A percentile compares a stretch with the other conserved stretches of the same genome.
phyloP scores from a whole-genome alignment of 2,888 invertebrate genomes.

The Synanthedon myopaeformis region DNA sequence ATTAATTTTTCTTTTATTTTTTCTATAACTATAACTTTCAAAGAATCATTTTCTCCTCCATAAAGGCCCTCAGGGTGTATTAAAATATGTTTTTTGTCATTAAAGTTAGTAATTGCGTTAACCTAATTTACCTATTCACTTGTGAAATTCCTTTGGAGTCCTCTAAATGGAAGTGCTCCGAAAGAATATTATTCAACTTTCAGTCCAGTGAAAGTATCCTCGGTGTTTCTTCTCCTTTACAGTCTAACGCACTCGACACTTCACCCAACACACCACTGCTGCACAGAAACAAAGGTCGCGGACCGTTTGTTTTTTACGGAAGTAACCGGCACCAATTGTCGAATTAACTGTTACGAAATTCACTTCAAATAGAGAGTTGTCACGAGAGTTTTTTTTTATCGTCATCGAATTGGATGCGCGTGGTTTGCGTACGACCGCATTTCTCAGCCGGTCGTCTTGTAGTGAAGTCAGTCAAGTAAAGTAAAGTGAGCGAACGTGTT shows the following conservation, averaged over 20 bases:
- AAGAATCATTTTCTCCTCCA: too few species aligned
- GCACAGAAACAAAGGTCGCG: slow-evolving; percentile 21
- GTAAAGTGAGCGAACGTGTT: slow-evolving; percentile 6
- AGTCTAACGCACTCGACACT: slow-evolving; percentile 33
- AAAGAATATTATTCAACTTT: slow-evolving; percentile 63
- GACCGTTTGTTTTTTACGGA: slow-evolving; percentile 13
- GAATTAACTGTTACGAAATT: slow-evolving; percentile 29
- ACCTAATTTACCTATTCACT: slow-evolving; percentile 36
- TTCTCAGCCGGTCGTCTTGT: slow-evolving; percentile 25
- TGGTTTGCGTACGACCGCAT: slow-evolving; percentile 13
- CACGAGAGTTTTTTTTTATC: slow-evolving; percentile 20
- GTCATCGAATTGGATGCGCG: slow-evolving; percentile 5
- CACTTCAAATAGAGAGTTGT: slow-evolving; percentile 26
- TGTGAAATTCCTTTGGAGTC: slow-evolving; percentile 27
- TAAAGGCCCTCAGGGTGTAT: too few species aligned
- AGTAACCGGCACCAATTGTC: slow-evolving; percentile 21
- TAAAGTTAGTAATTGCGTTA: neutral
- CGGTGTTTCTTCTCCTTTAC: slow-evolving; percentile 45
- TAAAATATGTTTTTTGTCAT: too few species aligned
- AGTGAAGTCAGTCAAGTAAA: slow-evolving; percentile 7
- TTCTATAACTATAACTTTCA: too few species aligned
- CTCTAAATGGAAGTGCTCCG: slow-evolving; percentile 54
- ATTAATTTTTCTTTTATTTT: too few species aligned
- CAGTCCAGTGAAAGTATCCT: slow-evolving; percentile 69
- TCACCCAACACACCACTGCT: slow-evolving; percentile 17